A percentile compares a stretch with the other conserved stretches of the same genome.
Conservation (phyloP, 1,140 invertebrate genomes). For the Lutraria rhynchaena region DNA sequence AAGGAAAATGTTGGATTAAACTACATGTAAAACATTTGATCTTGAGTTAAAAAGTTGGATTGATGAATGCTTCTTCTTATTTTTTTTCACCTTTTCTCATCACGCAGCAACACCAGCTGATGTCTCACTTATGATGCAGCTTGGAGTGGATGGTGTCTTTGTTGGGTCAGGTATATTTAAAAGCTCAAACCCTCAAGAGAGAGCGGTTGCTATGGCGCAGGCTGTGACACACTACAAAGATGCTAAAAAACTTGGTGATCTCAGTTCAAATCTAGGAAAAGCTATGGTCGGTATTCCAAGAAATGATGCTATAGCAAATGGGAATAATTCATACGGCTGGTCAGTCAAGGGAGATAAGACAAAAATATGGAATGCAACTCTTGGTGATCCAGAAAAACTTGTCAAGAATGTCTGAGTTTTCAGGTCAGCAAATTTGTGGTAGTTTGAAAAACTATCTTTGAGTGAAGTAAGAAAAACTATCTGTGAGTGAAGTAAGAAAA, state of each 20-base stretch:
- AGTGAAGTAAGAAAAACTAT: too few species aligned
- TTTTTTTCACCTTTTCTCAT: too few species aligned
- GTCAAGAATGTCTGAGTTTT: conserved; percentile 24
- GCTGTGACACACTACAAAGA: conserved; percentile 79
- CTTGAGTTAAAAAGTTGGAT: too few species aligned
- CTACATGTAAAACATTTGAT: too few species aligned
- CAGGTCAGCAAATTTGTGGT: too few species aligned
- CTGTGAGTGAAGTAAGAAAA: too few species aligned
- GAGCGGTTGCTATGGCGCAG: conserved; percentile 77
- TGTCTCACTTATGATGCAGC: conserved; percentile 78
- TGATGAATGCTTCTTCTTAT: too few species aligned
- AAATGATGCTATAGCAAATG: conserved; percentile 39
- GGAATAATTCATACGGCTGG: conserved; percentile 34
- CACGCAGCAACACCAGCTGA: conserved; percentile 78
- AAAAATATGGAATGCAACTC: conserved; percentile 71
- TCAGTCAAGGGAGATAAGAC: conserved; percentile 44
- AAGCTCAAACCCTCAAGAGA: conserved; percentile 69
- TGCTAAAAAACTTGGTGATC: conserved; percentile 68
- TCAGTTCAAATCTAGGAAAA: conserved; percentile 74
- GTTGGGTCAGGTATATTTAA: conserved; percentile 80
- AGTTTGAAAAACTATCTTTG: too few species aligned
- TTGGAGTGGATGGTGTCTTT: conserved; percentile 78
- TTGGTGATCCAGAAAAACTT: conserved; percentile 55
- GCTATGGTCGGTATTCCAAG: conserved; percentile 75
- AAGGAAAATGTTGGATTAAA: too few species aligned